A percentile compares a stretch with the other conserved stretches of the same genome.
These are phyloP conservation scores for Odobenus rosmarus DNA, from an alignment of 2,113 vertebrate genomes.

Conservation along the genomic window DNA sequence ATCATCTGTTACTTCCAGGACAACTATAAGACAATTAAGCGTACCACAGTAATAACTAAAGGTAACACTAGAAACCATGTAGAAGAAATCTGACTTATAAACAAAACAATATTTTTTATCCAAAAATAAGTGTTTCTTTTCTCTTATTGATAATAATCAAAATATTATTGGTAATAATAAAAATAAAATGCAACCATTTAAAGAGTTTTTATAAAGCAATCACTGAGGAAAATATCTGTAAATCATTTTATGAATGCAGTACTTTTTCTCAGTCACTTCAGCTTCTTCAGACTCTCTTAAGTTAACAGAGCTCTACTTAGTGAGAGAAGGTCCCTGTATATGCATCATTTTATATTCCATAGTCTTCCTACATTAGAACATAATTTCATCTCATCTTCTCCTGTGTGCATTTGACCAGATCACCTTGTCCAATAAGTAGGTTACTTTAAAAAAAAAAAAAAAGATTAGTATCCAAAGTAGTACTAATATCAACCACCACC, in stretches of 20 bases:
- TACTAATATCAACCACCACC: neutral
- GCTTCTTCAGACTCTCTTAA: slow-evolving; percentile 68
- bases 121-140: slow-evolving; percentile 58
- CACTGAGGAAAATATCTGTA: slow-evolving; percentile 70
- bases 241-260: slow-evolving; percentile 67
- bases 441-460: neutral
- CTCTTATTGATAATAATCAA: neutral
- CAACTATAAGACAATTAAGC: neutral
- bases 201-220: slow-evolving; percentile 69
- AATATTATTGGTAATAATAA: neutral
- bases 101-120: slow-evolving; percentile 57
- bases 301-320: slow-evolving; percentile 68
- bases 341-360: slow-evolving; percentile 70
- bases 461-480: slow-evolving; percentile 58
- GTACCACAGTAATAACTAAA: neutral
- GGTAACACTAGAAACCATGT: neutral
- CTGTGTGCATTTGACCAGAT: slow-evolving; percentile 72
- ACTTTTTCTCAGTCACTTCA: slow-evolving; percentile 70
- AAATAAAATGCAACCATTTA: slow-evolving; percentile 61
- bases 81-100: slow-evolving; percentile 39
- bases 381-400: slow-evolving; percentile 66
- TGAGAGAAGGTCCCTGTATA: slow-evolving; percentile 72
- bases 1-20: neutral
- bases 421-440: slow-evolving; percentile 58
- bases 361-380: slow-evolving; percentile 52